These are phyloP conservation scores for Galeopterus variegatus DNA, from an alignment of 2,113 vertebrate species.

Conservation along the genomic window DNA sequence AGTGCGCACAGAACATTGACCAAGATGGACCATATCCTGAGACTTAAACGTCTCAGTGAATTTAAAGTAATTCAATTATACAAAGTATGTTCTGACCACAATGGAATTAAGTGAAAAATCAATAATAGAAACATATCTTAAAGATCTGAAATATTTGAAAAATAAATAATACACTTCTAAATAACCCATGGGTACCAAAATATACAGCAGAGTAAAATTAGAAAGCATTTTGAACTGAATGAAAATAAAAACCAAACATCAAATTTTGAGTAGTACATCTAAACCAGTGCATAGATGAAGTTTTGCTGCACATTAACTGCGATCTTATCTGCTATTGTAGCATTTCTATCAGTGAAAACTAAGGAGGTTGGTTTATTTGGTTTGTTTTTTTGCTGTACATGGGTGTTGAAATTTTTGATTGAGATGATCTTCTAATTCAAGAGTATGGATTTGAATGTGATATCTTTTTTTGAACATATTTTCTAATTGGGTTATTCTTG, in stretches of 20 bases:
- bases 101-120: not conserved
- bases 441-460: not conserved
- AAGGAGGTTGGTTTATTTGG: not conserved
- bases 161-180: not conserved
- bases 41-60: not conserved
- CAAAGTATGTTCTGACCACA: not conserved
- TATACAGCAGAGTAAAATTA: not conserved
- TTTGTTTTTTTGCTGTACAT: not conserved
- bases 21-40: slow-evolving; percentile 8
- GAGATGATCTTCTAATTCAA: not conserved
- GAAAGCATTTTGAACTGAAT: not conserved
- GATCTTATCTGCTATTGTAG: not conserved
- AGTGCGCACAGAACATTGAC: not conserved
- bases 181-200: not conserved
- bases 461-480: not conserved
- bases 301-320: not conserved
- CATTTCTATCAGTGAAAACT: not conserved
- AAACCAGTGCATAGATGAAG: not conserved
- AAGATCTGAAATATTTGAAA: not conserved
- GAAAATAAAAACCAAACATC: not conserved
- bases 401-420: not conserved
- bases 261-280: not conserved
- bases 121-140: not conserved
- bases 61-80: not conserved
- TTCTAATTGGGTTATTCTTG: not conserved